Conservation (phyloP, 2,888 invertebrate species). For the Drosophila kokeensis region DNA sequence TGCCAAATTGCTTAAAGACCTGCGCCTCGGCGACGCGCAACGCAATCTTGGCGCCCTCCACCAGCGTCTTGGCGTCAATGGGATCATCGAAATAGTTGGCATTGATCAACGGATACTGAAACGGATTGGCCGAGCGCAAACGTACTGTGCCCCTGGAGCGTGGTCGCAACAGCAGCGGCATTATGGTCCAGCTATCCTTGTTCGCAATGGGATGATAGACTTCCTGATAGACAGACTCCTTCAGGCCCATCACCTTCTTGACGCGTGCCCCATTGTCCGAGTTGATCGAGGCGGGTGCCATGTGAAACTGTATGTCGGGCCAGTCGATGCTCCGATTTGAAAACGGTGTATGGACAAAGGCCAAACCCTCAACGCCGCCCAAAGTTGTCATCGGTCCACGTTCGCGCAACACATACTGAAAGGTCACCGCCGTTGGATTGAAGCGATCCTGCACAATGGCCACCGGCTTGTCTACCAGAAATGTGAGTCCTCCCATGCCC, state of each 20-base stretch:
- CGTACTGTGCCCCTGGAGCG: conserved; percentile 91
- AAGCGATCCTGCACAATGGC: conserved; percentile 92
- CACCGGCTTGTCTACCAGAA: conserved; percentile 92
- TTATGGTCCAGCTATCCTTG: conserved; percentile 91
- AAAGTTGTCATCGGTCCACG: conserved; percentile 94
- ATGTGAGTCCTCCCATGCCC: conserved; percentile 90
- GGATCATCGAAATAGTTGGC: conserved; percentile 96
- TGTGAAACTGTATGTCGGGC: conserved; percentile 96
- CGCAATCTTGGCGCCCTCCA: conserved; percentile 93
- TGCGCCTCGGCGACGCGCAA: conserved; percentile 90
- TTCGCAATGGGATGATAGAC: conserved; percentile 93
- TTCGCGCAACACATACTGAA: conserved; percentile 91
- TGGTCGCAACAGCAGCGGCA: conserved; percentile 93
- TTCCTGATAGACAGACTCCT: conserved; percentile 91
- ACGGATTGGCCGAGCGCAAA: conserved; percentile 92
- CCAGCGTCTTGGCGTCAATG: conserved; percentile 91
- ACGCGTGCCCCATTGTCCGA: conserved; percentile 92
- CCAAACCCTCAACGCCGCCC: conserved; percentile 94
- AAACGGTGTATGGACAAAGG: conserved; percentile 93
- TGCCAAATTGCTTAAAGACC: conserved; percentile 92
- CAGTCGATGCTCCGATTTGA: conserved; percentile 91
- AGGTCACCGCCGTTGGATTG: conserved; percentile 91
- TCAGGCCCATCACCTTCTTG: conserved; percentile 91
- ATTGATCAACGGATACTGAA: conserved; percentile 94
- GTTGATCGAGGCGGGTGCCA: conserved; percentile 95